Conservation (phyloP, 2,797 vertebrate species). For the Rhinatrema bivittatum region DNA sequence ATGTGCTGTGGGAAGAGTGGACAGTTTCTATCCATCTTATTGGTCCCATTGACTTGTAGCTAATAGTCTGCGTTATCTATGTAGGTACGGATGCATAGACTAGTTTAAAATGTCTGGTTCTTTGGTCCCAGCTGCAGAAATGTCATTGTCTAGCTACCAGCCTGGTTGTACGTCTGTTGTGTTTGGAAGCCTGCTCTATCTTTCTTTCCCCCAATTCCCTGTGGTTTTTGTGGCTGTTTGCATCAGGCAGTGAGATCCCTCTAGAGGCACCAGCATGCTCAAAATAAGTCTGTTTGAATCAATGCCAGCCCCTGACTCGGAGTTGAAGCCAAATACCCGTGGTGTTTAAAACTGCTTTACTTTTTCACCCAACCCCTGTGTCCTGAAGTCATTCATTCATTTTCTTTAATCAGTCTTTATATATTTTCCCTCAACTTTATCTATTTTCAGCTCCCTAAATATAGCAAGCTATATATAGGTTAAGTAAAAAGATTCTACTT, state of each 20-base stretch:
- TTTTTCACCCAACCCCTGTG: conserved; percentile 67
- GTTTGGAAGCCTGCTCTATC: conserved; percentile 54
- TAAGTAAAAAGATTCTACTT: conserved; percentile 36
- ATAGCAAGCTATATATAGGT: conserved; percentile 36
- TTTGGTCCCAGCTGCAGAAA: conserved; percentile 22
- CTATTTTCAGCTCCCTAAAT: conserved; percentile 42
- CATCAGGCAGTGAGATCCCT: conserved; percentile 72
- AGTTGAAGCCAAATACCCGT: conserved; percentile 64
- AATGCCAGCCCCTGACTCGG: conserved; percentile 60
- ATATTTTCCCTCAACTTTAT: conserved; percentile 42
- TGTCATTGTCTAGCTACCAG: conserved; percentile 43
- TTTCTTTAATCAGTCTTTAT: conserved; percentile 67
- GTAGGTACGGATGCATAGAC: conserved; percentile 10
- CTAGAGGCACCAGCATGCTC: conserved; percentile 49
- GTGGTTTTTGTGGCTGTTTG: conserved; percentile 66
- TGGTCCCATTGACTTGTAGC: neutral
- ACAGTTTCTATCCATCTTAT: too few species aligned
- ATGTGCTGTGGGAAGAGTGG: neutral
- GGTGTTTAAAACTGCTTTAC: conserved; percentile 60
- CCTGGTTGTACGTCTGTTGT: conserved; percentile 55
- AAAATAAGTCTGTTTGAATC: conserved; percentile 62
- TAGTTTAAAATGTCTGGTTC: conserved; percentile 10
- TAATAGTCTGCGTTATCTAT: neutral
- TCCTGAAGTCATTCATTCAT: conserved; percentile 67
- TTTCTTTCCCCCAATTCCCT: too few species aligned